Base-by-base conservation (phyloP, 2,113 vertebrate species). In the Neogale vison region DNA sequence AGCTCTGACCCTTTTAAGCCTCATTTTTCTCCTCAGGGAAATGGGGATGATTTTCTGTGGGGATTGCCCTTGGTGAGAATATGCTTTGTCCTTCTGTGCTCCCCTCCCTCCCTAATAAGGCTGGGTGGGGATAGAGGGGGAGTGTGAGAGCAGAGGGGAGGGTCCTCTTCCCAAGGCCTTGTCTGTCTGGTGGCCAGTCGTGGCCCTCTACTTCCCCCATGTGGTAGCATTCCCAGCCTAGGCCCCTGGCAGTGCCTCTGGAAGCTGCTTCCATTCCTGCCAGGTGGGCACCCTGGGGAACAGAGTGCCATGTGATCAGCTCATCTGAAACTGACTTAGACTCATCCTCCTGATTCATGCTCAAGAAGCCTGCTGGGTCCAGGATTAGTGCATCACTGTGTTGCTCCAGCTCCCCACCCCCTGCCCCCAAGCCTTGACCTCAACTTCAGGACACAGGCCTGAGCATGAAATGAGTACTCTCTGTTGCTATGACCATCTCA, bases 161-260 rank as follows among this genome's bases (percentile, higher is more conserved):
- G 23, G 39, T 3, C 7, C 9, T 17, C 13, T 87, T 65, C 15
- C 47, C 50, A 39, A 50, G 47, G 20, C 23, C 17, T 50, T 82
- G 3, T 24, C 74, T 39, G 18, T 69, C 39, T 0, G 0, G 20
- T 18, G 18, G 80, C 29, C 39, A 36, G 0, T 12, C 13, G 29
- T 63, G 50, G 9, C 34, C 42, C 21, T 55, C 8, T 1, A 0
- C 11, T 74, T 83, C 24, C 36, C 47, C 24, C 6, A 1, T 0
- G 21, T 0, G 4, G 50, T 7, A 2, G 50, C 0, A 0, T 72
- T 81, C 65, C 29, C 1, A 47, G 59, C 29, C 57, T 12, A 8
- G 52, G 45, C 12, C 42, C 36, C 31, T 18, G 3, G 31, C 23
- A 36, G 57, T 50, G 7, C 57, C 31, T 61, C 79, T 82, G n/a